Base-by-base conservation (phyloP, 2,888 invertebrate genomes). In the Eupithecia exiguata region DNA sequence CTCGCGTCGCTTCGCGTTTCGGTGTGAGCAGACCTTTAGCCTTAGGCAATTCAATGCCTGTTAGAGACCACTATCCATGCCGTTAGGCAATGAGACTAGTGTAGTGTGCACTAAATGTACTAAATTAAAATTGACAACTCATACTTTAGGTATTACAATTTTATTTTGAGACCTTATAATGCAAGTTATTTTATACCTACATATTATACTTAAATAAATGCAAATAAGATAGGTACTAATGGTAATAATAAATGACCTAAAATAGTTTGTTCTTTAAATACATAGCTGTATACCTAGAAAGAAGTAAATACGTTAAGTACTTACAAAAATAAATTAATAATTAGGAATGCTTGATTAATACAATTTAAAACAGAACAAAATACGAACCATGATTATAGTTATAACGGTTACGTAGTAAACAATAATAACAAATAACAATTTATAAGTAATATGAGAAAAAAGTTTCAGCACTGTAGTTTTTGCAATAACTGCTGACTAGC, bases 401-500 rank as follows among this genome's bases (percentile, higher is more conserved):
- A 9, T 35, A 16, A 35, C 4, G 18, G 30, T 14, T 62, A 61
- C 5, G 30, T 14, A 35, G 9, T 30, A 62, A 62, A 62, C 7
- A 62, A 35, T 62, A 62, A 18, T 9, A 62, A 63, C 9, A 3
- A 5, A 21, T 10, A n/a, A n/a, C 10, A 10, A 10, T 49, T 49
- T 46, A n/a, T 9, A n/a, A 21, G 25, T 25, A 21, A 53, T 58
- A 25, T 58, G 25, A 25, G 58, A 25, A 12, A 53, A 58, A 21
- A 16, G 18, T 66, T n/a, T 66, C 21, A 66, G n/a, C 25, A n/a
- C 38, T 43, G 36, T 67, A 91, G 77, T 82, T 90, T 91, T 81
- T 86, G 85, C 40, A 90, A 79, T 53, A 93, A 81, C 69, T 82
- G 83, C 68, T 81, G 87, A 71, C 84, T 83, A 18, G 82, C 84